These are phyloP conservation scores for Euura saliciscinereae DNA, from an alignment of 1,140 invertebrate genomes.

Conservation along the genomic window DNA sequence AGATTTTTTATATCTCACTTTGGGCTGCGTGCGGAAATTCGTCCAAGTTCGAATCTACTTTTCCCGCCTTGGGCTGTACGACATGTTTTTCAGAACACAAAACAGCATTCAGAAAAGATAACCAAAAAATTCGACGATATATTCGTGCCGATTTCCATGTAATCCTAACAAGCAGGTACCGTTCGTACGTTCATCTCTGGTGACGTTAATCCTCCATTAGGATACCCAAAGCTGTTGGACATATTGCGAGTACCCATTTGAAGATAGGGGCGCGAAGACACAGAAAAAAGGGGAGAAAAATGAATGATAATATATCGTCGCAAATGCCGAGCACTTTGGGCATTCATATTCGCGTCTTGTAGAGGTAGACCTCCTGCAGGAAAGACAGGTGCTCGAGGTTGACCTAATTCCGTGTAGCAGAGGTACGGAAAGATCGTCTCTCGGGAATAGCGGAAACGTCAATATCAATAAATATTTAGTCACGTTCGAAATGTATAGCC, in stretches of 20 bases:
- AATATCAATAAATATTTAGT: conserved; percentile 8
- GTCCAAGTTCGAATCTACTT: too few relatives aligned
- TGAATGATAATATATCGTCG: neutral
- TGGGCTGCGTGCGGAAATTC: too few relatives aligned
- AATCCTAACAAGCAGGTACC: neutral
- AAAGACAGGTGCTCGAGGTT: conserved; percentile 1
- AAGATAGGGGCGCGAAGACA: neutral
- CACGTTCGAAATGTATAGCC: neutral
- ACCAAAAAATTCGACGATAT: too few relatives aligned
- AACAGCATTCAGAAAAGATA: too few relatives aligned
- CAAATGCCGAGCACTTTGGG: neutral
- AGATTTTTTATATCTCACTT: too few relatives aligned
- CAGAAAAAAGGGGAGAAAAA: neutral
- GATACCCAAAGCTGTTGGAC: neutral
- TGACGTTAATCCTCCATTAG: neutral
- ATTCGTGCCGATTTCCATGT: neutral
- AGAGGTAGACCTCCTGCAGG: neutral
- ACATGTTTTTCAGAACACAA: too few relatives aligned
- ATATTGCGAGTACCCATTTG: neutral
- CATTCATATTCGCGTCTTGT: neutral
- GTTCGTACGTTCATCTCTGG: neutral
- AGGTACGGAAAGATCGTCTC: neutral
- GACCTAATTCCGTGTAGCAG: neutral
- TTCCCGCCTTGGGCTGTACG: too few relatives aligned
- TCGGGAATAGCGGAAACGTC: neutral